Evolutionary conservation across 2,888 invertebrate species (phyloP), one percentile per base, ranked within the genome.

Genomic region (Physocephala rufipes): DNA sequence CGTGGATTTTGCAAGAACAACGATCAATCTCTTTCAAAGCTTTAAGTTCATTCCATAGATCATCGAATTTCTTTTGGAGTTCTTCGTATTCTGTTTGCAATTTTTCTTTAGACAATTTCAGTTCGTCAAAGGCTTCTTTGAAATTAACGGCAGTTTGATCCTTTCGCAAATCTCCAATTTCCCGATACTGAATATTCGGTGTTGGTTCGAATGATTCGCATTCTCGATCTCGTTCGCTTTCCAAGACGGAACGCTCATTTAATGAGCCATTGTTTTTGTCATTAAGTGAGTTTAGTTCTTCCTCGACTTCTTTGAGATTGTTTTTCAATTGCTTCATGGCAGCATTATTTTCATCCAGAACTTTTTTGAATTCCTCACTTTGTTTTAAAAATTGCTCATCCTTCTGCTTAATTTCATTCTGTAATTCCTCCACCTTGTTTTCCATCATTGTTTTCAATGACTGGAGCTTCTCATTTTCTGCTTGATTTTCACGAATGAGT

Each of bases 41-140:
- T 30, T 66, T 53, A 36, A 73, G 45, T 30, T 69, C 79, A 59
- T 49, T 26, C 2, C 65, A 55, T 24, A 72, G 74, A 26, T 65
- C 71, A 51, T 73, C 70, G 16, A 67, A 65, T 43, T 64, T 66
- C 66, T 64, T 67, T 71, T 75, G 71, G 30, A 74, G 72, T 16
- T 75, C 74, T 30, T 74, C 71, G 28, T 72, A 68, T 62, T 67
- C 73, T 7, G 55, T 76, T 77, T 72, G 74, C 74, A 70, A 26
- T 12, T 67, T 71, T 21, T 74, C 47, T 0, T 74, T 59, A 1
- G 74, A 45, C 24, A 58, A 19, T 53, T 72, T 53, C 7, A 75
- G 12, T 1, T 28, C 16, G 19, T 65, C 53, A 15, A 69, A 9
- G 36, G 9, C 36, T 36, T 36, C 7, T 13, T 64, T 51, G 26